A percentile compares a stretch with the other conserved stretches of the same genome.
These are phyloP conservation scores for Dromaius novaehollandiae DNA, from an alignment of 2,113 vertebrate genomes.

Conservation along the genomic window DNA sequence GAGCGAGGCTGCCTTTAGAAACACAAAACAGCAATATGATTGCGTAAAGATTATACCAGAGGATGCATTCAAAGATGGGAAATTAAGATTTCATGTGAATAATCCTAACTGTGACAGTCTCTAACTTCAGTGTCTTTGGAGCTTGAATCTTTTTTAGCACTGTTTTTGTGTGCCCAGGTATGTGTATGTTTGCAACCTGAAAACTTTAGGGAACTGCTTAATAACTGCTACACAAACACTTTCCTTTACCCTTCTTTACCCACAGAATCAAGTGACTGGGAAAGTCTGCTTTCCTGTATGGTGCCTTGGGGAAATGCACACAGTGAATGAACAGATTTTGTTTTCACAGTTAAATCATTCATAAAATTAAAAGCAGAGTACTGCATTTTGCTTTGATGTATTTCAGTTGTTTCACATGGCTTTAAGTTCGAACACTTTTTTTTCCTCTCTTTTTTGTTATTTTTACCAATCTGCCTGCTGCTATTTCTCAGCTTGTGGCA, in stretches of 20 bases:
- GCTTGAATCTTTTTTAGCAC: background rate
- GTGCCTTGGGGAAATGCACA: background rate
- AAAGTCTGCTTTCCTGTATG: background rate
- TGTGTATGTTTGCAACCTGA: background rate
- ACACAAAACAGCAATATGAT: background rate
- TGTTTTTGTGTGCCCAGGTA: background rate
- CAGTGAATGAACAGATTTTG: constrained; percentile 25
- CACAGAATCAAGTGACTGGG: background rate
- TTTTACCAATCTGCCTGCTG: constrained; percentile 48
- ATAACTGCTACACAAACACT: background rate
- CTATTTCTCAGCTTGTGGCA: constrained; percentile 58
- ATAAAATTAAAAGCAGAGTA: constrained; percentile 38
- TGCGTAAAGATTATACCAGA: background rate
- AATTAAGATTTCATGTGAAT: background rate
- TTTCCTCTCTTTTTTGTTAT: background rate
- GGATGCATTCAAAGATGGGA: background rate
- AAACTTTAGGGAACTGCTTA: background rate
- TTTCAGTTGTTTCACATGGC: constrained; percentile 2
- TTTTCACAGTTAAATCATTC: constrained; percentile 48
- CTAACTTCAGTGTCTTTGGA: background rate
- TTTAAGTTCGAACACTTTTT: constrained; percentile 4
- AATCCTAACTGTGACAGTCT: background rate
- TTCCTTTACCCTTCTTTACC: background rate
- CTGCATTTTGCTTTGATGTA: background rate
- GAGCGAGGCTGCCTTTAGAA: background rate